Evolutionary conservation across 2,888 invertebrate genomes (phyloP), one percentile per base, ranked within the genome.

Genomic region (Macrophya annulata): DNA sequence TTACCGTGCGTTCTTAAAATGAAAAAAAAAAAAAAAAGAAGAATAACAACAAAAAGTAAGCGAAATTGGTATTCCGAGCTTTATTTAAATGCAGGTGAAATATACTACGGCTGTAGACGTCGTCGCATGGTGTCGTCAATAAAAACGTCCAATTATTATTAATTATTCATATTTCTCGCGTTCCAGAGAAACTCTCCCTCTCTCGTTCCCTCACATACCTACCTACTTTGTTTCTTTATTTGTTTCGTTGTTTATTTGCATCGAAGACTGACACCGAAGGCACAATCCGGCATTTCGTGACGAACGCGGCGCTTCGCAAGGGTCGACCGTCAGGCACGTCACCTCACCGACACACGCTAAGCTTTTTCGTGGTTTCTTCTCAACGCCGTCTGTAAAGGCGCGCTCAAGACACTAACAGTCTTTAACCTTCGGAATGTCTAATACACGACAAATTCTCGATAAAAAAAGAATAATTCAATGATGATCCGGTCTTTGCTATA

Each of bases 271-370:
- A 88, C 89, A 83, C 85, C 87, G 87, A 72, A 84, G 72, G 86
- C 88, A 88, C 88, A 88, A 88, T 86, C 87, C 84, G 89, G 89
- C 87, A 90, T 91, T 89, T 89, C 87, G 89, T 89, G 89, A 90
- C 90, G 90, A 89, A 90, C 88, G 86, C 87, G 65, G 85, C 81
- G 43, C 37, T 68, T 43, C 43, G 81, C 62, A 59, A 81, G 81
- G 81, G 81, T 81, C 81, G 81, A 59, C 81, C 81, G 62, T 81
- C 81, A 81, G 81, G 59, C 59, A 81, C 81, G 81, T 81, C 81
- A 81, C 81, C 81, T 59, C 81, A 21, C 81, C 40, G 43, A 81
- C 43, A 81, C 81, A 81, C 81, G 81, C 81, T 81, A 62, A 81
- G 59, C 81, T 81, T 81, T 81, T 81, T 81, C 62, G 59, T 40